Conservation (phyloP, 35 echinoderm and acorn worm genomes). For the Eucidaris tribuloides region DNA sequence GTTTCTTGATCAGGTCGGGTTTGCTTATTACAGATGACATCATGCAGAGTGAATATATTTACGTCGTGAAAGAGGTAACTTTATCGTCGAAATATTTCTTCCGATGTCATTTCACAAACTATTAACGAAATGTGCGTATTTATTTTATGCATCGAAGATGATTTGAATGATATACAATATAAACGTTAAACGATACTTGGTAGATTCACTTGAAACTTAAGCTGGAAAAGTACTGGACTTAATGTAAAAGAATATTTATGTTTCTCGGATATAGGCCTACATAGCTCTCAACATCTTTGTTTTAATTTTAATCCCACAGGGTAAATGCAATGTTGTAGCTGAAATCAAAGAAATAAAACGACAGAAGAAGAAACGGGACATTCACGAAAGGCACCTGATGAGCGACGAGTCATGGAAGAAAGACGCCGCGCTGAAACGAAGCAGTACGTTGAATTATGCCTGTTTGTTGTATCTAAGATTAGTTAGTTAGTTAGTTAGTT, state of each 20-base stretch:
- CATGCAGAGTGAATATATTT: constrained; percentile 65
- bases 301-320: constrained; percentile 23
- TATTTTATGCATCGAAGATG: too few species aligned
- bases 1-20: constrained; percentile 32
- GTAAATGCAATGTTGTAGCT: constrained; percentile 59
- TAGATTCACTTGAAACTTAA: too few species aligned
- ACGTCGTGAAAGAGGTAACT: constrained; percentile 67
- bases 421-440: constrained; percentile 52
- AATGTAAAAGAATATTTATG: neutral
- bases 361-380: neutral
- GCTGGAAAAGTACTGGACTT: neutral
- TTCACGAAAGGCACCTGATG: neutral
- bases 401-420: constrained; percentile 60
- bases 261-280: neutral
- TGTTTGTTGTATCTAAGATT: neutral
- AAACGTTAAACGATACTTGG: too few species aligned
- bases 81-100: neutral
- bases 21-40: constrained; percentile 57
- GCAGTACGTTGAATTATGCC: constrained; percentile 12
- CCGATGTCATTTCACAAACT: neutral
- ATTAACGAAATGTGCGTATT: too few species aligned
- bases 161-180: too few species aligned
- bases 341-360: constrained; percentile 50
- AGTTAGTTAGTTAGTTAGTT: too few species aligned
- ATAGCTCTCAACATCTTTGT: too few species aligned